Evolutionary conservation across 2,888 invertebrate genomes (phyloP).

Genomic region (Lepidocyrtoides sp.): DNA sequence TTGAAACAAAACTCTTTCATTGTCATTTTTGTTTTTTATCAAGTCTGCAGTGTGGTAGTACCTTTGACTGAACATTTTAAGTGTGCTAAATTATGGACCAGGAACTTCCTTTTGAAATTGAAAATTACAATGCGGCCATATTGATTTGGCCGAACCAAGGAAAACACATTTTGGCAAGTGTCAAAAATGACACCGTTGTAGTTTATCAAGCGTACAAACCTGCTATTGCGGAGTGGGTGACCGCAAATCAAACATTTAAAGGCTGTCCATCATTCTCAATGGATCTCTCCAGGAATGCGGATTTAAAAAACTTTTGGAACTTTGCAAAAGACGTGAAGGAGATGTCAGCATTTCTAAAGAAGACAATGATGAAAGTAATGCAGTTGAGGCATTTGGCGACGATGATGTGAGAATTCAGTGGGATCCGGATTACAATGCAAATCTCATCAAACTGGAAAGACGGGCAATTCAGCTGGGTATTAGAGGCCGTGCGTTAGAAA

Average conservation of each 20-base stretch:
- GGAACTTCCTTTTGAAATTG: conserved; percentile 75
- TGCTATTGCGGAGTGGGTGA: conserved; percentile 70
- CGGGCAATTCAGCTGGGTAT: conserved; percentile 82
- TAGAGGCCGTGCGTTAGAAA: conserved; percentile 59
- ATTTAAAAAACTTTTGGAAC: conserved; percentile 76
- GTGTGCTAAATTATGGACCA: neutral
- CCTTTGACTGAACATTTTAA: too few species aligned
- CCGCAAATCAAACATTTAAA: conserved; percentile 70
- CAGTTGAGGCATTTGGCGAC: neutral
- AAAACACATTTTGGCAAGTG: conserved; percentile 74
- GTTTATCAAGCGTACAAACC: conserved; percentile 81
- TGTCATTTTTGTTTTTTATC: too few species aligned
- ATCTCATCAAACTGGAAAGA: conserved; percentile 78
- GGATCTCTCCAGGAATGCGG: conserved; percentile 54
- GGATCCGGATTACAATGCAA: conserved; percentile 82
- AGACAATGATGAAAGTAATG: neutral
- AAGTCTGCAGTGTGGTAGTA: too few species aligned
- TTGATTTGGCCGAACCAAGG: conserved; percentile 78
- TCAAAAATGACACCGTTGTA: conserved; percentile 57
- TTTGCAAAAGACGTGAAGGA: conserved; percentile 25
- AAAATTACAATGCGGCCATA: conserved; percentile 48
- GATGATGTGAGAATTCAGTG: conserved; percentile 82
- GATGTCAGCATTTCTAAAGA: neutral
- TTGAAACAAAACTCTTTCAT: too few species aligned
- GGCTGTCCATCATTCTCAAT: conserved; percentile 76